Evolutionary conservation across 2,888 invertebrate species (phyloP).

Genomic region (Rhaphigaster nebulosa): DNA sequence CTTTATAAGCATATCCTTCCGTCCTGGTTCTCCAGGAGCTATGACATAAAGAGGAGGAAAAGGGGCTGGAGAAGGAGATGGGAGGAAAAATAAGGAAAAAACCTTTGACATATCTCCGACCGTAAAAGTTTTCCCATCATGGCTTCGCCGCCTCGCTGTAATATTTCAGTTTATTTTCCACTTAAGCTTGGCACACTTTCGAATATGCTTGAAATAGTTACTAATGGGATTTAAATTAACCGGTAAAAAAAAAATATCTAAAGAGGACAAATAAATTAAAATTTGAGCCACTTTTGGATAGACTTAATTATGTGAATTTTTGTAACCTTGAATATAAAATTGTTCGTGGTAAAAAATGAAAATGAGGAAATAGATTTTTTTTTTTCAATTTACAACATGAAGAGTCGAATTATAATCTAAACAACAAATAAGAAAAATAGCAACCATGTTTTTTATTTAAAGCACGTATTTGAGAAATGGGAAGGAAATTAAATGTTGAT

Average conservation of each 20-base stretch:
- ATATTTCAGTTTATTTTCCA: constrained; percentile 45
- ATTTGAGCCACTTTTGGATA: neutral
- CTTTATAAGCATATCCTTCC: constrained; percentile 25
- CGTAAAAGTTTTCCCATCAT: constrained; percentile 49
- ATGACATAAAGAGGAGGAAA: constrained; percentile 41
- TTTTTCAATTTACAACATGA: too few relatives aligned
- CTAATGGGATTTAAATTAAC: neutral
- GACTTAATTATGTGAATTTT: too few relatives aligned
- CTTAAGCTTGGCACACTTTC: neutral
- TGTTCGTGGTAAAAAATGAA: too few relatives aligned
- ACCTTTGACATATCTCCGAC: constrained; percentile 36
- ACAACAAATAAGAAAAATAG: too few relatives aligned
- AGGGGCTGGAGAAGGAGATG: neutral
- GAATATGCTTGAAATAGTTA: neutral
- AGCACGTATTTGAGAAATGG: neutral
- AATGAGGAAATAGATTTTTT: too few relatives aligned
- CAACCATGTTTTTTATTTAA: neutral
- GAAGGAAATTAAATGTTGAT: neutral
- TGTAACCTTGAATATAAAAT: too few relatives aligned
- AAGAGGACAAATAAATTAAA: neutral
- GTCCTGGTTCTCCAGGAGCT: neutral
- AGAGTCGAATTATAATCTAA: too few relatives aligned
- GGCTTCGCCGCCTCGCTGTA: constrained; percentile 9
- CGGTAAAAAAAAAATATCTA: neutral
- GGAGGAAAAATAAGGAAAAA: constrained; percentile 30